A percentile compares a stretch with the other conserved stretches of the same genome.
phyloP scores from a whole-genome alignment of 1,140 invertebrate species.

The Cydia fagiglandana region DNA sequence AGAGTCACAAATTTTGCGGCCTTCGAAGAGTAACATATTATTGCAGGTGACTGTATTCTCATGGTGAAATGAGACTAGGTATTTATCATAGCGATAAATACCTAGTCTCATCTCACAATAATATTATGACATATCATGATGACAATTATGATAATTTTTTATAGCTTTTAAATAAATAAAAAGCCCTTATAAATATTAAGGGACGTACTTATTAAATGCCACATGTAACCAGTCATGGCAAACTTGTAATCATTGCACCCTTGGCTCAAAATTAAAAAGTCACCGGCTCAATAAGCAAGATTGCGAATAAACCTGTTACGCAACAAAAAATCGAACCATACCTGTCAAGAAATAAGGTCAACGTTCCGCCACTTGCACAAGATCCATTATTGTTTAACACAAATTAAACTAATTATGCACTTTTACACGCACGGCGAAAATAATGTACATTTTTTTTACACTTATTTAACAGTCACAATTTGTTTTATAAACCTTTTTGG shows the following conservation, averaged over 20 bases:
- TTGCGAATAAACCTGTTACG: slow-evolving; percentile 26
- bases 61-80: too few species aligned
- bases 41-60: too few species aligned
- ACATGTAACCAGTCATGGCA: not conserved
- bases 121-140: too few species aligned
- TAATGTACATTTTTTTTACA: slow-evolving; percentile 10
- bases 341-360: slow-evolving; percentile 28
- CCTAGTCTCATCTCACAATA: too few species aligned
- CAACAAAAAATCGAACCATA: slow-evolving; percentile 26
- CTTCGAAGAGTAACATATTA: too few species aligned
- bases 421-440: slow-evolving; percentile 9
- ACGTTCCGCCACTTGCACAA: slow-evolving; percentile 9
- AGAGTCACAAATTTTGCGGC: too few species aligned
- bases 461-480: not conserved
- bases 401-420: slow-evolving; percentile 21
- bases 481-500: not conserved
- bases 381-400: slow-evolving; percentile 24
- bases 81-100: too few species aligned
- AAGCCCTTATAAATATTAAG: too few species aligned
- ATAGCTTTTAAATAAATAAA: too few species aligned
- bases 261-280: slow-evolving; percentile 23
- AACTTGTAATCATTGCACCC: not conserved
- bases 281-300: not conserved
- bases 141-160: too few species aligned
- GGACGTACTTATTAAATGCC: not conserved